Conservation (phyloP, 2,888 invertebrate species). For the Aphrophora alni region DNA sequence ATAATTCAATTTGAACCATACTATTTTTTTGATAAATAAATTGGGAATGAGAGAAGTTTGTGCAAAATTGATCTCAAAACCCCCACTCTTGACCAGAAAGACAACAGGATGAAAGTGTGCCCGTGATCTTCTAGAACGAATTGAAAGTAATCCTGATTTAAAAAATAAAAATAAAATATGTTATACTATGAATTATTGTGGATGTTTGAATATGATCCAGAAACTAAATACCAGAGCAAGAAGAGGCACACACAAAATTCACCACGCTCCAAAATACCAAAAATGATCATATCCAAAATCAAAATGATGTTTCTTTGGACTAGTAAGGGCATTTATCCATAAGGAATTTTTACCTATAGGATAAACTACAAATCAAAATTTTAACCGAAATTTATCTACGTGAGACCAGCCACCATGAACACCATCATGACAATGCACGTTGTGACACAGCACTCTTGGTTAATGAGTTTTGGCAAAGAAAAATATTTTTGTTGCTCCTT, state of each 20-base stretch:
- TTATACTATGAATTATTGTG: too few relatives aligned
- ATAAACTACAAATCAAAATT: background rate
- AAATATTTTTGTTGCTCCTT: slow-evolving; percentile 9
- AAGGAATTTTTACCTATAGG: background rate
- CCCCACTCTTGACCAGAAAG: too few relatives aligned
- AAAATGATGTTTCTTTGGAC: background rate
- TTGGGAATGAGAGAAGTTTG: background rate
- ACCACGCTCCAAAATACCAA: background rate
- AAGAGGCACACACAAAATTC: background rate
- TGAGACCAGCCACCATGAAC: background rate
- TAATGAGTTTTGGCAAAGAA: background rate
- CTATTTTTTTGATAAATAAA: background rate
- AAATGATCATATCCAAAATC: background rate
- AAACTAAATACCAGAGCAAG: background rate
- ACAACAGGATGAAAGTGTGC: too few relatives aligned
- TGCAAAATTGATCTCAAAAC: background rate
- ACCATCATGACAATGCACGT: too few relatives aligned
- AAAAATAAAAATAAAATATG: background rate
- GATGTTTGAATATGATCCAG: too few relatives aligned
- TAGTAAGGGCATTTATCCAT: background rate
- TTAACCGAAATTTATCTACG: background rate
- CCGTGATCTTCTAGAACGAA: background rate
- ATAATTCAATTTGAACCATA: background rate
- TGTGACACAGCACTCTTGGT: too few relatives aligned
- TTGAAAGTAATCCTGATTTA: background rate